Base-by-base conservation (phyloP, 2,113 vertebrate genomes). In the Thymallus thymallus region DNA sequence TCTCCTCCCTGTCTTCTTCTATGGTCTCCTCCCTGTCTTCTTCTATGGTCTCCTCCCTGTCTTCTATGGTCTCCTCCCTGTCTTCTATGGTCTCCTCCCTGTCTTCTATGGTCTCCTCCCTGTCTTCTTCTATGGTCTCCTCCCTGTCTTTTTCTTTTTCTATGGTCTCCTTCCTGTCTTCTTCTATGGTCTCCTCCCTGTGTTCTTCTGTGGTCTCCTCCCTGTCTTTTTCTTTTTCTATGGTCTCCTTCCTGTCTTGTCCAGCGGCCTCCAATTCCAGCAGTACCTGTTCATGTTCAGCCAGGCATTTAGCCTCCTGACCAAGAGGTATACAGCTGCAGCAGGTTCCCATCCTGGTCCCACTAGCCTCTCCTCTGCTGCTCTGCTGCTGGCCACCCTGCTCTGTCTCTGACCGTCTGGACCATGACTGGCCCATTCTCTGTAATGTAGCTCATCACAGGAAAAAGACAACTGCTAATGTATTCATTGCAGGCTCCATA, bases 321-420 rank as follows among this genome's bases (percentile, higher is more conserved):
- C 82, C 76, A 35, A 81, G 32, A 73, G 87, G 85, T 79, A 91
- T 73, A 68, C 89, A 92, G 69, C 84, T 81, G 76, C 86, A 92
- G 86, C 87, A 90, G 84, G 85, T 84, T 73, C 90, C 91, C 91
- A 92, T 92, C 83, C 74, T 58, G 60, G 56, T 6, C 2, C 79
- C 23, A 24, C 29, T 61, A 68, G 84, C 85, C 86, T 89, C 76
- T 80, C 83, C 85, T 61, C 74, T 41, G 46, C 35, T 68, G 20
- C 60, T 26, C 48, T 68, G 22, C 20, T 56, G 80, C 80, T 78
- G 76, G 56, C 78, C 72, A 73, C 81, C 71, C 78, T 24, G 56
- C 70, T 18, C 75, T 18, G 60, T 77, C 76, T 76, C 74, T 71
- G 58, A 68, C 73, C 68, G 76, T 72, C 76, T 68, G 72, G 76